Base-by-base conservation (phyloP, 2,888 invertebrate genomes). In the Chirona hameri region DNA sequence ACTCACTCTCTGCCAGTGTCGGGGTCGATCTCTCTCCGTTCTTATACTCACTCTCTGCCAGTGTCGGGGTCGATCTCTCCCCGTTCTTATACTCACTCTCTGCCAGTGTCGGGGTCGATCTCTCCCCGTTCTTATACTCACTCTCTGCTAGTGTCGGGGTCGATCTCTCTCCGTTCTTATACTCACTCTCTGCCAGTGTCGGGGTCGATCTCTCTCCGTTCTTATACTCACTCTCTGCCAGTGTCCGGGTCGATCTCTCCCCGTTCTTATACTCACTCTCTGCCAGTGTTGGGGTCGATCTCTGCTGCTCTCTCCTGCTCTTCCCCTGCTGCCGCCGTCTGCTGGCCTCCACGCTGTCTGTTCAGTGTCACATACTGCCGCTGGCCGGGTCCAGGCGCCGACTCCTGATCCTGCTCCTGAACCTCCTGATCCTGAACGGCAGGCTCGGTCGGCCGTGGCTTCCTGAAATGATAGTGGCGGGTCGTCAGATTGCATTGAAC, bases 101-200 rank as follows among this genome's bases (percentile, higher is more conserved):
- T 39, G 39, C 4, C 39, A 39, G 39, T 39, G 39, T 39, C 39
- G 39, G 39, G 39, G 39, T 39, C n/a, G 39, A 39, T 39, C 39
- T 39, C 39, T 39, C 39, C 39, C 39, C n/a, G n/a, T n/a, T 39
- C 39, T 39, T 5, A 39, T 39, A 39, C 2, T 39, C 39, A 39
- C 39, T 39, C 39, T 39, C 39, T 39, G 39, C 39, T 52, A 52
- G 18, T 18, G 18, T 12, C 18, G 52, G 52, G 15, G 18, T 52
- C 52, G 52, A 52, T 52, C 52, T 52, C 52, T 15, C 52, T 18
- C 52, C 12, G 7, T 52, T 12, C 15, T 52, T 1, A 18, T 18
- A 72, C 76, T 46, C 46, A 76, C 76, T 76, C 27, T 76, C 76
- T 76, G 76, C 76, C 76, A 0, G 76, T 76, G 46, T 76, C 46